Evolutionary conservation across 2,113 vertebrate genomes (phyloP).

Genomic region (Sceloporus undulatus): DNA sequence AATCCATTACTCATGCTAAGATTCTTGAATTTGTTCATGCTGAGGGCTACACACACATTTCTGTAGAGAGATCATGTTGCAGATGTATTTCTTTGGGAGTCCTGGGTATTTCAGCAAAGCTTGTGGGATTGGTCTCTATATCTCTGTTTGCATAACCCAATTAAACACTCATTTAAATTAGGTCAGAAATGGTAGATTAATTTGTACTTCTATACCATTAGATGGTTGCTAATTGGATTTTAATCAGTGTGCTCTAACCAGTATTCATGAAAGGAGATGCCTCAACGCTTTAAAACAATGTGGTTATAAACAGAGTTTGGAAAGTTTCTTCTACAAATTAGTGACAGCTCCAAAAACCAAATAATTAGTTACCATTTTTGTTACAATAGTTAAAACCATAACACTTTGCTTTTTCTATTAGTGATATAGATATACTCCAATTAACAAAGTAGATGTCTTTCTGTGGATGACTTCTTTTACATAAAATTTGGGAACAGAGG

Average conservation of each 20-base stretch:
- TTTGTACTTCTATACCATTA: slow-evolving; percentile 36
- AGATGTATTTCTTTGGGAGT: slow-evolving; percentile 12
- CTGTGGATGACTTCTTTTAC: too few species aligned
- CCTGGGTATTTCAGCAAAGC: slow-evolving; percentile 33
- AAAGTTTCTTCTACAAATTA: background rate
- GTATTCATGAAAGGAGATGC: background rate
- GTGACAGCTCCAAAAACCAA: background rate
- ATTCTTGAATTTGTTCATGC: slow-evolving; percentile 15
- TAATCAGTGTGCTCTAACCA: slow-evolving; percentile 22
- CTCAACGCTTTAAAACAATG: slow-evolving; percentile 15
- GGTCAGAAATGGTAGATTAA: slow-evolving; percentile 39
- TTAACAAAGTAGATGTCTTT: too few species aligned
- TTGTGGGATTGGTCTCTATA: slow-evolving; percentile 30
- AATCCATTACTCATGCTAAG: slow-evolving; percentile 35
- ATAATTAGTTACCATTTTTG: background rate
- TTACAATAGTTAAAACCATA: background rate
- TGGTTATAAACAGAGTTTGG: background rate
- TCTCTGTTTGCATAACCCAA: slow-evolving; percentile 28
- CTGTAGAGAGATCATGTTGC: slow-evolving; percentile 15
- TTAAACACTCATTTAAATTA: slow-evolving; percentile 39
- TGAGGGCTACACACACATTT: slow-evolving; percentile 27
- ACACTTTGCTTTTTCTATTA: background rate
- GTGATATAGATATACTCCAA: too few species aligned
- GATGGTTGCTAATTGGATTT: slow-evolving; percentile 44
- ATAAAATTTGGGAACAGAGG: too few species aligned